A percentile compares a stretch with the other conserved stretches of the same genome.
Evolutionary conservation across 2,888 invertebrate species (phyloP).

Genomic region (Chydorus sphaericus): DNA sequence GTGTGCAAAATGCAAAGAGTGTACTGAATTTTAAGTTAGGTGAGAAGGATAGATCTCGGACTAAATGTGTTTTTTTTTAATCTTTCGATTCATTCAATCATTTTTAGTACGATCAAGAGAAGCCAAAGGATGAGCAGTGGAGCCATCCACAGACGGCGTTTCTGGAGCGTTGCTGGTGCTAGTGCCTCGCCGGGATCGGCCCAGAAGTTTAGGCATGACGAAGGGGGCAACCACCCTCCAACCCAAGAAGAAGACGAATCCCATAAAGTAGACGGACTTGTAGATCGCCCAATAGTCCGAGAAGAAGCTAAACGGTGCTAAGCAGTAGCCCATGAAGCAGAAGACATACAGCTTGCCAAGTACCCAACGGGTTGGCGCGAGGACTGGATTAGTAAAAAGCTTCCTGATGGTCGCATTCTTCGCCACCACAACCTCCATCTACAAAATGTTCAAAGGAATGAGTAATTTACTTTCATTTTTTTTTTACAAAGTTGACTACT

Average conservation of each 20-base stretch:
- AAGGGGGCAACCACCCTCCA: conserved; percentile 9
- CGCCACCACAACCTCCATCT: conserved; percentile 20
- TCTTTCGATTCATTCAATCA: no score
- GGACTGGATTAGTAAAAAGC: conserved; percentile 30
- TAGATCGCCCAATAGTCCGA: conserved; percentile 25
- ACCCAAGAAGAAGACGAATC: conserved; percentile 12
- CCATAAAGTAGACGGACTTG: conserved; percentile 7
- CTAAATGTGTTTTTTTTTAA: no score
- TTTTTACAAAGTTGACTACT: conserved; percentile 24
- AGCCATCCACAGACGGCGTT: neutral
- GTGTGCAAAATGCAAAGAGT: no score
- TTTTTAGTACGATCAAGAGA: no score
- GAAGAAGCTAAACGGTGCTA: conserved; percentile 57
- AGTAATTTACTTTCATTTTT: neutral
- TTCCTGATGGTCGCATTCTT: conserved; percentile 27
- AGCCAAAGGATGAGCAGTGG: neutral
- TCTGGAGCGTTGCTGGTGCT: neutral
- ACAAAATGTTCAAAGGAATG: conserved; percentile 9
- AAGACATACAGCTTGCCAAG: conserved; percentile 56
- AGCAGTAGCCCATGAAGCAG: conserved; percentile 68
- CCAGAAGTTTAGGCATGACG: conserved; percentile 5
- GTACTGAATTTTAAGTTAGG: no score
- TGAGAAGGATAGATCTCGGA: no score
- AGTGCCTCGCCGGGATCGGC: neutral
- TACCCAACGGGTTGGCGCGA: conserved; percentile 36